Conservation (phyloP, 2,797 vertebrate species). For the Peromyscus melanophrys region DNA sequence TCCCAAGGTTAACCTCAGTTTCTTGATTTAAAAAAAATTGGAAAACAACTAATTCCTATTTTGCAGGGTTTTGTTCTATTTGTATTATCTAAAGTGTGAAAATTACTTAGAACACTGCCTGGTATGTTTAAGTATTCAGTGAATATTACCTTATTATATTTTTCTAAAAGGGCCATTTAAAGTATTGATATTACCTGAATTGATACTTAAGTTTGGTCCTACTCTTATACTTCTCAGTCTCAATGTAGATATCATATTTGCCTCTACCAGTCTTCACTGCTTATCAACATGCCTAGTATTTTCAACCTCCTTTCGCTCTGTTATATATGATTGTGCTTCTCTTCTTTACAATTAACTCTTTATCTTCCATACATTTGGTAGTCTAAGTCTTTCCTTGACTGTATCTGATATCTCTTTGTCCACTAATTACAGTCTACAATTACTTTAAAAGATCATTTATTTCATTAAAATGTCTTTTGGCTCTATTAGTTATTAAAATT, state of each 20-base stretch:
- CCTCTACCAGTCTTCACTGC: background rate
- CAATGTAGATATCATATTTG: background rate
- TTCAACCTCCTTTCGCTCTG: background rate
- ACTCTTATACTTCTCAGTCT: background rate
- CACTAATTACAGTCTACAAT: background rate
- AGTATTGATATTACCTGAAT: background rate
- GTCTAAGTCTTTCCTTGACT: background rate
- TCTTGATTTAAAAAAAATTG: conserved; percentile 23
- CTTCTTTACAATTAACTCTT: conserved; percentile 18
- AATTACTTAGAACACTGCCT: conserved; percentile 3
- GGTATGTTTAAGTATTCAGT: conserved; percentile 14
- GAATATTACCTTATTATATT: conserved; percentile 1
- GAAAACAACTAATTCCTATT: background rate
- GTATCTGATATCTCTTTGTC: background rate
- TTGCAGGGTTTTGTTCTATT: background rate
- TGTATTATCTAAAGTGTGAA: conserved; percentile 6
- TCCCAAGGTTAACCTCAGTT: background rate
- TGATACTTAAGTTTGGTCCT: background rate
- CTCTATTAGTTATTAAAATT: background rate
- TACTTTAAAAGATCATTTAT: background rate
- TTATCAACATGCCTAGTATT: background rate
- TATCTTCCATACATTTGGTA: background rate
- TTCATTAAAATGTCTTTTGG: conserved; percentile 7
- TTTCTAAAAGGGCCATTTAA: background rate
- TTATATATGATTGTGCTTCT: background rate